Evolutionary conservation across 2,797 vertebrate species (phyloP).

Genomic region (Taenioides sp.): DNA sequence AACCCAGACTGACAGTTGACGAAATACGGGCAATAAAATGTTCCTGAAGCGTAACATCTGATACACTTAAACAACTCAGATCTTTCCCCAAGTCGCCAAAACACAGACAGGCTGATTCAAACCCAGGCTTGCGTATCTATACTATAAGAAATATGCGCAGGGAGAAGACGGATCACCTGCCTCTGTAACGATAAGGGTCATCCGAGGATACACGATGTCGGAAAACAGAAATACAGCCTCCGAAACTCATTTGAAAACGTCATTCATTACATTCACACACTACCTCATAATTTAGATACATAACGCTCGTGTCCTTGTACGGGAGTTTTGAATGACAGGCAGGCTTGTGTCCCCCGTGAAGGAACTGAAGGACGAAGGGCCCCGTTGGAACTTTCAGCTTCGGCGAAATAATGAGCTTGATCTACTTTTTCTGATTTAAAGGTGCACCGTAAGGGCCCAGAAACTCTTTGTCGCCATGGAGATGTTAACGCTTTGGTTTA

Average conservation of each 20-base stretch:
- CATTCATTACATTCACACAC: constrained; percentile 22
- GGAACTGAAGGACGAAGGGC: constrained; percentile 33
- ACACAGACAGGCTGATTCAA: constrained; percentile 4
- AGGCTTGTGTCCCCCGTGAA: constrained; percentile 23
- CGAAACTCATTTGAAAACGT: constrained; percentile 20
- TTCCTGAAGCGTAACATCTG: constrained; percentile 29
- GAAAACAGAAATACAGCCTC: constrained; percentile 1
- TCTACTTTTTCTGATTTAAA: constrained; percentile 3
- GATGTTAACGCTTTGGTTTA: no score
- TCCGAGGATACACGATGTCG: constrained; percentile 11
- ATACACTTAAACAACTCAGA: constrained; percentile 21
- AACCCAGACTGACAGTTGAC: constrained; percentile 22
- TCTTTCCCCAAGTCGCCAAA: constrained; percentile 16
- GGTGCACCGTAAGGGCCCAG: no score
- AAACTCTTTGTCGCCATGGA: no score
- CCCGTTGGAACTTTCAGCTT: constrained; percentile 15
- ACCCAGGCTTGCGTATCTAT: background rate
- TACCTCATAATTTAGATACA: constrained; percentile 17
- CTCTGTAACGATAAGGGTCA: constrained; percentile 15
- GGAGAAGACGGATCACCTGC: constrained; percentile 17
- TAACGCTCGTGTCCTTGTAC: constrained; percentile 34
- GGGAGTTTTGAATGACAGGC: constrained; percentile 41
- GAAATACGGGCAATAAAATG: constrained; percentile 17
- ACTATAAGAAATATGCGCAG: constrained; percentile 17
- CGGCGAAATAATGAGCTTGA: constrained; percentile 36